phyloP scores from a whole-genome alignment of 2,888 invertebrate genomes.

The Drosophila subsilvestris region DNA sequence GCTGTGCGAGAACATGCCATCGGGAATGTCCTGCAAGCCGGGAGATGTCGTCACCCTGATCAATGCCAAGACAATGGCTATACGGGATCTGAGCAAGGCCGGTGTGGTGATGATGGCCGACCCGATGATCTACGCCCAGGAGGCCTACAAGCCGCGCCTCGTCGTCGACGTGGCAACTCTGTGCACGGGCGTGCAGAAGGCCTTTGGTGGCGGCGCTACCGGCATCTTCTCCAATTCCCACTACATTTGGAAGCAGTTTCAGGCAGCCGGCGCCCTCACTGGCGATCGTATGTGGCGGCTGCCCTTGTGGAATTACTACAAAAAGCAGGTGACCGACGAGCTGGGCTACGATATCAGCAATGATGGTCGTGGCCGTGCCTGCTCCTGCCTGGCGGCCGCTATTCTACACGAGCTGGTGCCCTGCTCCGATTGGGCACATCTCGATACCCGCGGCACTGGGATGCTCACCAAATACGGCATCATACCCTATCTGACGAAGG shows the following conservation, averaged over 20 bases:
- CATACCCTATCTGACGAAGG: constrained; percentile 86
- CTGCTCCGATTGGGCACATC: constrained; percentile 88
- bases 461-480: constrained; percentile 86
- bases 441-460: constrained; percentile 90
- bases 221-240: constrained; percentile 86
- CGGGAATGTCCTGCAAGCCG: constrained; percentile 86
- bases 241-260: constrained; percentile 85
- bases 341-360: constrained; percentile 86
- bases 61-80: constrained; percentile 85
- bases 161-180: constrained; percentile 87
- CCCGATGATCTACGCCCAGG: constrained; percentile 90
- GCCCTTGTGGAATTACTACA: constrained; percentile 85
- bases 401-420: constrained; percentile 88
- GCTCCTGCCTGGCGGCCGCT: constrained; percentile 89
- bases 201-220: constrained; percentile 86
- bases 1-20: constrained; percentile 85
- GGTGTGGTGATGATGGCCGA: constrained; percentile 92
- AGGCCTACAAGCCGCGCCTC: constrained; percentile 85
- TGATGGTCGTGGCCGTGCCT: constrained; percentile 86
- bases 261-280: constrained; percentile 85
- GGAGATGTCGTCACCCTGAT: constrained; percentile 84
- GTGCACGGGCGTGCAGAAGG: constrained; percentile 84
- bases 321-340: constrained; percentile 78
- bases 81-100: constrained; percentile 88
- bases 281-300: constrained; percentile 88